These are phyloP conservation scores for Murina feae DNA, from an alignment of 2,113 vertebrate species.

Conservation along the genomic window DNA sequence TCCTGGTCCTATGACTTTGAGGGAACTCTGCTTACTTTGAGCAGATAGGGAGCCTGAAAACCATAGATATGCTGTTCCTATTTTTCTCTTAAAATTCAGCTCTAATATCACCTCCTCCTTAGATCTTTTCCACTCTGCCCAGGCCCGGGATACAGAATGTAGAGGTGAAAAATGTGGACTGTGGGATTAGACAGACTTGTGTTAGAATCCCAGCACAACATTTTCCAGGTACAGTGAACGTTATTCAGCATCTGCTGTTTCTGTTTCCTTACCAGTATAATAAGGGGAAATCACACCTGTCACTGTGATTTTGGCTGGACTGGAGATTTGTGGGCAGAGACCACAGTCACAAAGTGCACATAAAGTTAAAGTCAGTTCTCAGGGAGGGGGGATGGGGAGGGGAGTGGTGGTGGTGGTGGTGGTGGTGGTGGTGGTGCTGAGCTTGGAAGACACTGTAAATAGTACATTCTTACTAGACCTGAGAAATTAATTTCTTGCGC, in stretches of 20 bases:
- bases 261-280: neutral
- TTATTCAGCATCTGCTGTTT: neutral
- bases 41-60: neutral
- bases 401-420: too few species aligned
- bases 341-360: neutral
- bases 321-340: neutral
- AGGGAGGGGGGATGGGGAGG: too few species aligned
- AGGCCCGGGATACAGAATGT: neutral
- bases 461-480: neutral
- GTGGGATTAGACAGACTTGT: neutral
- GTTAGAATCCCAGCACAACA: neutral
- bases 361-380: neutral
- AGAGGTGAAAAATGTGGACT: neutral
- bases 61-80: neutral
- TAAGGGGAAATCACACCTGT: too few species aligned
- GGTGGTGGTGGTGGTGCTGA: neutral
- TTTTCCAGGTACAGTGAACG: neutral
- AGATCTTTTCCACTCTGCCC: neutral
- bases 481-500: neutral
- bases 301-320: neutral
- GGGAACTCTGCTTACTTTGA: neutral
- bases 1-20: neutral
- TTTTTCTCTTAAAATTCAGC: neutral
- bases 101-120: neutral
- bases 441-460: neutral